phyloP scores from a whole-genome alignment of 2,797 vertebrate genomes.

The Sebastes iracundus region DNA sequence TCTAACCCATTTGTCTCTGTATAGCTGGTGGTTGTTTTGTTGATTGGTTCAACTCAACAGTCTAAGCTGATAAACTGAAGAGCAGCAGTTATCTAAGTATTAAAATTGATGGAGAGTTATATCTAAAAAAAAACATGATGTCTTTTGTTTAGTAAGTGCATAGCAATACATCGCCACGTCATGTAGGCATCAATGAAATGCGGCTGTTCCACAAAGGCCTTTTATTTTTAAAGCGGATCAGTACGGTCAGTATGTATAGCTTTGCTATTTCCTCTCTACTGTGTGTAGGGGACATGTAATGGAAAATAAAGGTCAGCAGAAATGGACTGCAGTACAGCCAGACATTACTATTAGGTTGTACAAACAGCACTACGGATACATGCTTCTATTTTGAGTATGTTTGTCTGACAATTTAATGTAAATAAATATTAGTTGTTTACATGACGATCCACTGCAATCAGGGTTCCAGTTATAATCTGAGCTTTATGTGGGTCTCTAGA shows the following conservation, averaged over 20 bases:
- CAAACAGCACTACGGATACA: too few species aligned
- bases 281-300: not conserved
- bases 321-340: not conserved
- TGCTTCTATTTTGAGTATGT: too few species aligned
- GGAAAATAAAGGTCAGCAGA: not conserved
- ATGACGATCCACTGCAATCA: too few species aligned
- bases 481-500: too few species aligned
- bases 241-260: not conserved
- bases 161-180: too few species aligned
- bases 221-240: not conserved
- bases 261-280: not conserved
- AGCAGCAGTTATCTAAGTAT: not conserved
- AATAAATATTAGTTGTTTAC: too few species aligned
- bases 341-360: too few species aligned
- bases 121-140: too few species aligned
- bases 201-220: not conserved
- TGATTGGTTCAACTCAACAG: rapidly evolving
- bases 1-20: not conserved
- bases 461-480: too few species aligned
- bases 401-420: too few species aligned
- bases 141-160: too few species aligned
- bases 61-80: not conserved
- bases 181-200: too few species aligned
- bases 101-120: not conserved
- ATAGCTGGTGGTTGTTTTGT: not conserved